These are phyloP conservation scores for Adrianichthys oophorus DNA, from an alignment of 2,797 vertebrate species.

Conservation along the genomic window DNA sequence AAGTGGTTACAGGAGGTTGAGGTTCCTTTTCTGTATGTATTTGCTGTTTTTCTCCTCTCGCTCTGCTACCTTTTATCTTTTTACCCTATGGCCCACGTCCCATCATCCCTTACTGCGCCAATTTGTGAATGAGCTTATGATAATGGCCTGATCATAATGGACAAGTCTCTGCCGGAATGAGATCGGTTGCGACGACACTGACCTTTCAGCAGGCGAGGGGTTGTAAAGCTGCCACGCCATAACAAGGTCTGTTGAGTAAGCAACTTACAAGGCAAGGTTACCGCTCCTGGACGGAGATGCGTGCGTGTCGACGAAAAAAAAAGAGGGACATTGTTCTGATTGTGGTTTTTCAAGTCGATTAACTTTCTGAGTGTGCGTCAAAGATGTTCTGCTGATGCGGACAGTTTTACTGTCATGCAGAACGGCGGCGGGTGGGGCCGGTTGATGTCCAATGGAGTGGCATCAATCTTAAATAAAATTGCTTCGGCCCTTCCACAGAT, in stretches of 20 bases:
- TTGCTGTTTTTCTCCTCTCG: conserved; percentile 17
- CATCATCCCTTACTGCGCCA: conserved; percentile 60
- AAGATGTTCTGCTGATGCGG: conserved; percentile 65
- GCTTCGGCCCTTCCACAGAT: conserved; percentile 35
- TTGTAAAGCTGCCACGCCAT: conserved; percentile 65
- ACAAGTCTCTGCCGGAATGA: conserved; percentile 65
- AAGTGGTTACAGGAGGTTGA: conserved; percentile 32
- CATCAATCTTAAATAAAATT: conserved; percentile 69
- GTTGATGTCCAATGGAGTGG: conserved; percentile 61
- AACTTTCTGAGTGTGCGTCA: conserved; percentile 56
- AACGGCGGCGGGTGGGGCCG: conserved; percentile 33
- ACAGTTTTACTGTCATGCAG: conserved; percentile 51
- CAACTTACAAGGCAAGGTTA: conserved; percentile 79
- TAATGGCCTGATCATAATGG: conserved; percentile 75
- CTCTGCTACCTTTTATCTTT: conserved; percentile 15
- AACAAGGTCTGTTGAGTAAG: conserved; percentile 84
- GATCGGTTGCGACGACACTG: conserved; percentile 66
- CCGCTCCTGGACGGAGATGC: conserved; percentile 39
- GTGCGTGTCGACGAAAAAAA: conserved; percentile 3
- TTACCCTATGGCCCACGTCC: conserved; percentile 31
- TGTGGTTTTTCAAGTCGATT: conserved; percentile 79
- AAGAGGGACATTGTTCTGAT: conserved; percentile 66
- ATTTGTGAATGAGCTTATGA: conserved; percentile 79
- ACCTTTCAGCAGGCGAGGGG: conserved; percentile 71
- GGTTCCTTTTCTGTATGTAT: conserved; percentile 49